Conservation (phyloP, 1,140 invertebrate species). For the Conus betulinus region DNA sequence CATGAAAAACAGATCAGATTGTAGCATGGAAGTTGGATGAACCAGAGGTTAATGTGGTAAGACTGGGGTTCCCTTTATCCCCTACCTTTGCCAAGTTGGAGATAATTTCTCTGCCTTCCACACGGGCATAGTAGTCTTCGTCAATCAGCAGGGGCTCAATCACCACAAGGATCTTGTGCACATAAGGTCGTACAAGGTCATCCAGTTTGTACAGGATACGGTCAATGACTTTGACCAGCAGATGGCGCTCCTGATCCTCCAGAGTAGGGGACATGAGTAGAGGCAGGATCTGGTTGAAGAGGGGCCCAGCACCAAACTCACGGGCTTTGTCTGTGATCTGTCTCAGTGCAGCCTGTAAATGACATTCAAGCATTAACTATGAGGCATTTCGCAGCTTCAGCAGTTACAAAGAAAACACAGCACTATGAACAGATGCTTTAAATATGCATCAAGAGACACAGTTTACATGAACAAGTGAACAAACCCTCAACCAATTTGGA, state of each 20-base stretch:
- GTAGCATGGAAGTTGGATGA: too few relatives aligned
- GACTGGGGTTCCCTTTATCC: neutral
- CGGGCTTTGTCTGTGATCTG: slow-evolving; percentile 99
- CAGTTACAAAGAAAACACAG: neutral
- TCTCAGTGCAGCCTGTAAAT: slow-evolving; percentile 84
- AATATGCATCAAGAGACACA: too few relatives aligned
- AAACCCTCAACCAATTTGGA: too few relatives aligned
- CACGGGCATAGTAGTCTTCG: slow-evolving; percentile 99
- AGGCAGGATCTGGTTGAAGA: slow-evolving; percentile 99
- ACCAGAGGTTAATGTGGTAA: too few relatives aligned
- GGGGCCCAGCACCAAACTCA: slow-evolving; percentile 97
- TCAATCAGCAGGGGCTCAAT: slow-evolving; percentile 99
- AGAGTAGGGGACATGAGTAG: slow-evolving; percentile 99
- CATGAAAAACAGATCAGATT: too few relatives aligned
- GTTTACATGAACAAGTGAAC: too few relatives aligned
- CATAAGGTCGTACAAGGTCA: slow-evolving; percentile 98
- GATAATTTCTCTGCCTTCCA: slow-evolving; percentile 99
- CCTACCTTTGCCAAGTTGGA: slow-evolving; percentile 94
- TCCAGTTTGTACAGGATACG: slow-evolving; percentile 99
- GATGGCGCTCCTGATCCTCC: slow-evolving; percentile 99
- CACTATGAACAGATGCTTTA: neutral
- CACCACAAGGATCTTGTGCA: slow-evolving; percentile 99
- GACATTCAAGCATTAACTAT: neutral
- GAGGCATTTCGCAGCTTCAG: neutral
- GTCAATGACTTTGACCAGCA: slow-evolving; percentile 99